A percentile compares a stretch with the other conserved stretches of the same genome.
These are phyloP conservation scores for Blastobasis adustella DNA, from an alignment of 2,888 invertebrate genomes.

Conservation along the genomic window DNA sequence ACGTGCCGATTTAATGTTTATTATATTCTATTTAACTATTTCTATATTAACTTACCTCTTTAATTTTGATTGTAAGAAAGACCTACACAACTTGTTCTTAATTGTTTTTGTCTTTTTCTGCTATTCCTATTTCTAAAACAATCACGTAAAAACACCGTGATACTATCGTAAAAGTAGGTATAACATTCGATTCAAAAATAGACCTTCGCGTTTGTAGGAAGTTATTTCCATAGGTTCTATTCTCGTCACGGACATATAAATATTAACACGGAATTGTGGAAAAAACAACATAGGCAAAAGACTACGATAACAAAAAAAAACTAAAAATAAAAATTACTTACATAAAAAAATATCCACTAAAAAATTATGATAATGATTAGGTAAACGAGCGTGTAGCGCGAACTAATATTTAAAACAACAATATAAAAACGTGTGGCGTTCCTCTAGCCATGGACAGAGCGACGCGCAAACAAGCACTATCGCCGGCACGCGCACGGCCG, in stretches of 20 bases:
- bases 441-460: slow-evolving; percentile 36
- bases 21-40: no score
- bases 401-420: neutral
- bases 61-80: no score
- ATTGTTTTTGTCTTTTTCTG: no score
- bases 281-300: neutral
- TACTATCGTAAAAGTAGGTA: neutral
- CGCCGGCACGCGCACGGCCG: slow-evolving; percentile 33
- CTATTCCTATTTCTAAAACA: no score
- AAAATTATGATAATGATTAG: no score
- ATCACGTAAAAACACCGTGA: neutral
- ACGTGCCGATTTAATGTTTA: no score
- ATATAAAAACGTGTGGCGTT: slow-evolving; percentile 17
- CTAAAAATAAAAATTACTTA: no score
- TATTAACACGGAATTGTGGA: neutral
- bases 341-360: no score
- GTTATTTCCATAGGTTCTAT: slow-evolving; percentile 2
- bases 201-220: slow-evolving; percentile 1
- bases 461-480: slow-evolving; percentile 47
- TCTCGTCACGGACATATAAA: neutral
- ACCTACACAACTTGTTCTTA: no score
- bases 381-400: neutral
- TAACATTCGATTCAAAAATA: neutral
- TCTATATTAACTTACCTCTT: no score
- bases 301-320: no score